Conservation (phyloP, 2,888 invertebrate genomes). For the Drosophila tanythrix region DNA sequence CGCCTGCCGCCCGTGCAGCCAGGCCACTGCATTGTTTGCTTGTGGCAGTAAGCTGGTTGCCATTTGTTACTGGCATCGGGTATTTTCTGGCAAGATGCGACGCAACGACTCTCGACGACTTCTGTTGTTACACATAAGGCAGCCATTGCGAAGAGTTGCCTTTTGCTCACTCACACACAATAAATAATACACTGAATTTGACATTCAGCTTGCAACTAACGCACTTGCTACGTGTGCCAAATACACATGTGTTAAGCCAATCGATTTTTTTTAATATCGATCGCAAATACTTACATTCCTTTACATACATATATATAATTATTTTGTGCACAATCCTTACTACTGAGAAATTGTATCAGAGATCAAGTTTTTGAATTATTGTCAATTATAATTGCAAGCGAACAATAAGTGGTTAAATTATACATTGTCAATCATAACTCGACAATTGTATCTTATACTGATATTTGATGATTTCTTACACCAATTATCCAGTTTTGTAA, state of each 20-base stretch:
- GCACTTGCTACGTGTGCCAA: neutral
- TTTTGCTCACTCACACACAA: constrained; percentile 3
- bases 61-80: constrained; percentile 28
- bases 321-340: neutral
- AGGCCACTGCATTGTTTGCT: constrained; percentile 14
- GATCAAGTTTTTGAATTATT: neutral
- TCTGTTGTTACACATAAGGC: constrained; percentile 81
- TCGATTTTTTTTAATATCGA: too few relatives aligned
- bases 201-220: constrained; percentile 1
- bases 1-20: constrained; percentile 7
- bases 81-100: constrained; percentile 35
- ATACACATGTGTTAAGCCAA: neutral
- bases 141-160: constrained; percentile 39
- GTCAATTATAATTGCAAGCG: neutral
- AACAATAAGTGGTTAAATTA: neutral
- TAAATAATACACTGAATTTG: neutral
- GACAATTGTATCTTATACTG: neutral
- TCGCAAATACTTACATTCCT: neutral
- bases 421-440: neutral
- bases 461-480: neutral
- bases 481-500: neutral
- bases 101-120: constrained; percentile 63
- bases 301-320: rapidly evolving
- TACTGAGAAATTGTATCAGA: neutral
- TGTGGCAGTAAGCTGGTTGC: constrained; percentile 54